These are phyloP conservation scores for Morpho helenor DNA, from an alignment of 2,888 invertebrate species.

Conservation along the genomic window DNA sequence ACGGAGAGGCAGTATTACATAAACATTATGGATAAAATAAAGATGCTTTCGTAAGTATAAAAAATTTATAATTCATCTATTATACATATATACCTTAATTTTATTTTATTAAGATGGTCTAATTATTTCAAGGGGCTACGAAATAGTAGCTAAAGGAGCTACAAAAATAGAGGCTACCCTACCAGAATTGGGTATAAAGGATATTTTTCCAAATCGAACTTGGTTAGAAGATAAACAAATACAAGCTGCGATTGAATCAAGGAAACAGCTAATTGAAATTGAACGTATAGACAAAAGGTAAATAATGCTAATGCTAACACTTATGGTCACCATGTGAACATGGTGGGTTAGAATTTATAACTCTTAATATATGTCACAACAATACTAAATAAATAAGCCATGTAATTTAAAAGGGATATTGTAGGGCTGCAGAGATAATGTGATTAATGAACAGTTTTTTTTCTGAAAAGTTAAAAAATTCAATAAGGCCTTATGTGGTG, in stretches of 20 bases:
- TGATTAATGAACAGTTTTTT: too few relatives aligned
- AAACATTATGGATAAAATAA: background rate
- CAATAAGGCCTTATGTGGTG: too few relatives aligned
- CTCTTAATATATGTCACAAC: too few relatives aligned
- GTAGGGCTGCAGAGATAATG: too few relatives aligned
- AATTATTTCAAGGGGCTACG: constrained; percentile 45
- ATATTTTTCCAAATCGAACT: constrained; percentile 73
- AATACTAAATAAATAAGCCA: too few relatives aligned
- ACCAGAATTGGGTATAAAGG: constrained; percentile 76
- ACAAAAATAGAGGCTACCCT: constrained; percentile 64
- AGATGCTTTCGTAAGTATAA: constrained; percentile 7
- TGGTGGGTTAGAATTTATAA: too few relatives aligned
- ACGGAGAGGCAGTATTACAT: too few relatives aligned
- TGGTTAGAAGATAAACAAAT: constrained; percentile 81
- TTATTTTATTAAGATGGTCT: background rate
- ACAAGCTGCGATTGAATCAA: constrained; percentile 73
- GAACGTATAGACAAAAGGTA: constrained; percentile 80
- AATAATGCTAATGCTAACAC: background rate
- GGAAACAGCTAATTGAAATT: constrained; percentile 72
- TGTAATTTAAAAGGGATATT: too few relatives aligned
- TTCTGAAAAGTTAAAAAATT: too few relatives aligned
- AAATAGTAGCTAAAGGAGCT: constrained; percentile 55
- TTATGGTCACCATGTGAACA: too few relatives aligned
- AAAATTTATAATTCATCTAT: background rate
- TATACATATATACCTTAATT: background rate